Evolutionary conservation across 2,113 vertebrate genomes (phyloP).

Genomic region (Euleptes europaea): DNA sequence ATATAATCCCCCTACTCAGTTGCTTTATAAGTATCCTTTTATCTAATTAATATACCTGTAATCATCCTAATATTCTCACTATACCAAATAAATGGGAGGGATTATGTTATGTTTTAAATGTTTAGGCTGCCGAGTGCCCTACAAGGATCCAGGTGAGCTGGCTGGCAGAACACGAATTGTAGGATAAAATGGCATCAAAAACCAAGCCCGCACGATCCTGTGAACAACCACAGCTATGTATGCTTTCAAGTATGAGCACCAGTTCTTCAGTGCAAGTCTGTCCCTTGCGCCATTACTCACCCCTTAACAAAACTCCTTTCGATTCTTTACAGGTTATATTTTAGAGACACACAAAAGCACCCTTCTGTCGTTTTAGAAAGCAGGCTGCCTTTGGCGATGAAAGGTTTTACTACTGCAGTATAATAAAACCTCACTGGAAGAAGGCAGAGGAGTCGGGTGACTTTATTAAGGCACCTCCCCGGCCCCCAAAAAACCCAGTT

Average conservation of each 20-base stretch:
- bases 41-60: no score
- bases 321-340: no score
- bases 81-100: no score
- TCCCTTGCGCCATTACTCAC: neutral
- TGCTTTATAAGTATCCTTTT: no score
- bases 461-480: neutral
- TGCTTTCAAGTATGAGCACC: no score
- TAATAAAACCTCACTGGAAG: neutral
- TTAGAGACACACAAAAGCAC: neutral
- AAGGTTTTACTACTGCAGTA: no score
- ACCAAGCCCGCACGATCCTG: neutral
- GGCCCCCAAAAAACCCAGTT: neutral
- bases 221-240: neutral
- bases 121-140: neutral
- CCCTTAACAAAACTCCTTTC: neutral
- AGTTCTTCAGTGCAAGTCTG: no score
- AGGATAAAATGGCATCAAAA: neutral
- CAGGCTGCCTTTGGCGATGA: neutral
- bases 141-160: neutral
- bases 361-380: no score
- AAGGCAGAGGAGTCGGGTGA: neutral
- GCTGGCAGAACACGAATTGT: neutral
- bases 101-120: neutral
- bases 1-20: no score
- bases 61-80: no score